Evolutionary conservation across 92 coral and sea anemone species (phyloP).

Genomic region (Chrysogorgia sp.): DNA sequence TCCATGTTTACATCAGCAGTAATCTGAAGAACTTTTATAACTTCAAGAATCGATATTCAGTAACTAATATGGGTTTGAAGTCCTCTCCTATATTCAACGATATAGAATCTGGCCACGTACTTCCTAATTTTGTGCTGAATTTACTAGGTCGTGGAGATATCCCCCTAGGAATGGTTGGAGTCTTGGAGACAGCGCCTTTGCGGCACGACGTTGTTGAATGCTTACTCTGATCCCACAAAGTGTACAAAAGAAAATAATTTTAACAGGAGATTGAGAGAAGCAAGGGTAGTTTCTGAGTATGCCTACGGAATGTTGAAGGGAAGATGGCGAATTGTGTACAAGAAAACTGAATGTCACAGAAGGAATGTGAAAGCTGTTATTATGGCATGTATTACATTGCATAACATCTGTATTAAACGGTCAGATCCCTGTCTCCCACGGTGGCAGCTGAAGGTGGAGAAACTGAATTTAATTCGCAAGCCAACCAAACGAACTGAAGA

Average conservation of each 20-base stretch:
- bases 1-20: conserved; percentile 67
- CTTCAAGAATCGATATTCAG: conserved; percentile 70
- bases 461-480: conserved; percentile 55
- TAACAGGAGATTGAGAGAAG: conserved; percentile 61
- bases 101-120: conserved; percentile 59
- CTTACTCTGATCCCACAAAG: conserved; percentile 58
- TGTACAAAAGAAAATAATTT: conserved; percentile 59
- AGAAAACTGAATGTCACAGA: conserved; percentile 17
- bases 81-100: conserved; percentile 58
- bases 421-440: conserved; percentile 65
- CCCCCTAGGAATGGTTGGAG: conserved; percentile 64
- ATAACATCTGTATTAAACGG: conserved; percentile 46
- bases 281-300: conserved; percentile 69
- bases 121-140: conserved; percentile 55
- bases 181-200: conserved; percentile 62
- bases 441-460: conserved; percentile 30
- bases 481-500: conserved; percentile 49
- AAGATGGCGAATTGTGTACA: conserved; percentile 68
- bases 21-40: conserved; percentile 67
- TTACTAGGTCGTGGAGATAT: conserved; percentile 59
- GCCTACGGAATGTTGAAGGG: conserved; percentile 75
- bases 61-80: conserved; percentile 60
- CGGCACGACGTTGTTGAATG: conserved; percentile 60
- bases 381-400: conserved; percentile 16
- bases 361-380: background rate